Conservation (phyloP, 2,113 vertebrate genomes). For the Scophthalmus maximus region DNA sequence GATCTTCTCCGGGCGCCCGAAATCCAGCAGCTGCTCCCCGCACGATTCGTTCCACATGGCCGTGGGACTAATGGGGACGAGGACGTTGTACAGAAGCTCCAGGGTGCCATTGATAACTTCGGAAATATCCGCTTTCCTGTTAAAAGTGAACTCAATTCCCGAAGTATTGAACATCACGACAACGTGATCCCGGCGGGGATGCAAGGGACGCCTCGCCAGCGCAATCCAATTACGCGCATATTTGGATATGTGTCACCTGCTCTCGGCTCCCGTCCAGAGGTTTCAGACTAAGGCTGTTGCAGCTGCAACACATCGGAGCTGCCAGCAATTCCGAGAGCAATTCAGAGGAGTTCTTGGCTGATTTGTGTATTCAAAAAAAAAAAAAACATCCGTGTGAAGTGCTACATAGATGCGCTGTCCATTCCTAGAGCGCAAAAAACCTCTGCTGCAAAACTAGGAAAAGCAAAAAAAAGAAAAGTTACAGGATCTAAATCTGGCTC, state of each 20-base stretch:
- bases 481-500: slow-evolving; percentile 8
- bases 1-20: slow-evolving; percentile 81
- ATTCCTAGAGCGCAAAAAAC: slow-evolving; percentile 9
- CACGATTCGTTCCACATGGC: slow-evolving; percentile 82
- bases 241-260: slow-evolving; percentile 64
- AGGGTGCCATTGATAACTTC: slow-evolving; percentile 80
- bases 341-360: slow-evolving; percentile 9
- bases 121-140: slow-evolving; percentile 72
- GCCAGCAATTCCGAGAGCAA: slow-evolving; percentile 13
- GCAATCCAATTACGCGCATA: slow-evolving; percentile 79
- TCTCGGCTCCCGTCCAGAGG: slow-evolving; percentile 47
- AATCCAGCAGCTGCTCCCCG: slow-evolving; percentile 79
- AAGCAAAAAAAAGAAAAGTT: slow-evolving; percentile 26
- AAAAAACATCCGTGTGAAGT: slow-evolving; percentile 23
- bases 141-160: slow-evolving; percentile 75
- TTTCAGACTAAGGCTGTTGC: slow-evolving; percentile 37
- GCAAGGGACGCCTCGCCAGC: slow-evolving; percentile 78
- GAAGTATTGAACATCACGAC: slow-evolving; percentile 86
- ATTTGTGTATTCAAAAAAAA: slow-evolving; percentile 14
- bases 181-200: slow-evolving; percentile 45
- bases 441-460: slow-evolving; percentile 23
- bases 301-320: slow-evolving; percentile 46
- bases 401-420: neutral
- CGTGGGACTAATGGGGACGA: slow-evolving; percentile 65
- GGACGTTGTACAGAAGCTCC: slow-evolving; percentile 63